Evolutionary conservation across 2,113 vertebrate genomes (phyloP), one percentile per base, ranked within the genome.

Genomic region (Callipepla squamata): DNA sequence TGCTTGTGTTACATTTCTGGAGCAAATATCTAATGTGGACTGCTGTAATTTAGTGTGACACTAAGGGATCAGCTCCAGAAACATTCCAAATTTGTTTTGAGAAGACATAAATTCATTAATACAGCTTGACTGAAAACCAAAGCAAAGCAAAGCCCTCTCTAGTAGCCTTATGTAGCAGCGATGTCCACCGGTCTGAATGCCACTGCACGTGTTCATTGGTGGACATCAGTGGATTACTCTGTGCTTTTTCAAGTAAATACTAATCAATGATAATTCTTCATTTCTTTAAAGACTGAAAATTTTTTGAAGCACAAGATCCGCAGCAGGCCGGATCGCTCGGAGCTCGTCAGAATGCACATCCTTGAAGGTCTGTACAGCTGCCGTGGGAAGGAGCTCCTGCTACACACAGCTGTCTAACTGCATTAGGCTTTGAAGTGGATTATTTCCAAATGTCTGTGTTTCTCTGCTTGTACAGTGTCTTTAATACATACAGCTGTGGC

Each of bases 231-330:
- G 13, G 61, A 82, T 65, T 47, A 7, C 36, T 77, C 47, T 12
- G 17, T 53, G 40, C 38, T 48, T 70, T 82, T 79, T 67, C 12
- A 59, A 11, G 15, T 53, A 72, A 92, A 20, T 15, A 76, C 44
- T 40, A 55, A 12, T 59, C 87, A 42, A 86, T 81, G 23, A 38
- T 61, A 66, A 87, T 91, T 79, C 17, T 83, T 75, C 30, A 26
- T 79, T 94, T 66, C 80, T 91, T 59, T 91, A 8, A 92, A 99
- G 99, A 99, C 99, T 7, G 99, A 99, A 94, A 99, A 99, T 96
- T 99, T 99, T 96, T 96, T 99, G 97, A 99, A 99, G 97, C 99
- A 99, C 97, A 99, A 99, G 97, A 99, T 99, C 91, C 98, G 99
- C 82, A 99, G 99, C 95, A 97, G 99, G 69, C 99, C 99, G 5